Percentiles rank a stretch among this genome's conserved stretches.
Evolutionary conservation across 2,113 vertebrate species (phyloP).

Genomic region (Pachypanchax playfairii): DNA sequence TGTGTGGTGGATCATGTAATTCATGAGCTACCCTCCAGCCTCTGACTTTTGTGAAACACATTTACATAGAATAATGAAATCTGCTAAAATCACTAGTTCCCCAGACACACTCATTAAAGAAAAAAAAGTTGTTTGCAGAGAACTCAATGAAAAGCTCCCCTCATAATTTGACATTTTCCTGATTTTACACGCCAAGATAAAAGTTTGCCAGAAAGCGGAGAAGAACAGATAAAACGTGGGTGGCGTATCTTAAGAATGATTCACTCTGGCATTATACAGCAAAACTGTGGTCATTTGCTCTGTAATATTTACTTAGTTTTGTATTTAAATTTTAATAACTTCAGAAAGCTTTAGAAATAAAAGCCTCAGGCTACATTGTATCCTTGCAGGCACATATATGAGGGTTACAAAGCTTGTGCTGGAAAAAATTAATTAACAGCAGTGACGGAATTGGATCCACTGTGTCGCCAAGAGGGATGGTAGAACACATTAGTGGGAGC

Average conservation of each 20-base stretch:
- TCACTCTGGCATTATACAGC: constrained; percentile 4
- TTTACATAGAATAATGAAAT: constrained; percentile 63
- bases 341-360: constrained; percentile 28
- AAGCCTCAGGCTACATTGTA: constrained; percentile 21
- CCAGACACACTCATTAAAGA: constrained; percentile 28
- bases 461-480: constrained; percentile 21
- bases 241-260: not conserved
- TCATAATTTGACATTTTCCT: constrained; percentile 23
- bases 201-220: not conserved
- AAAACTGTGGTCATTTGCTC: not conserved
- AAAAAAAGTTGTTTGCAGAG: constrained; percentile 27
- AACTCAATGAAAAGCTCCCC: constrained; percentile 42
- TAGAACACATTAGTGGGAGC: constrained; percentile 21
- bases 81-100: constrained; percentile 55
- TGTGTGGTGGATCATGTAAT: constrained; percentile 45
- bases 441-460: constrained; percentile 16
- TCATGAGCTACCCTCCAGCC: constrained; percentile 48
- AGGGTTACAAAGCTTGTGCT: constrained; percentile 5
- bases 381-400: constrained; percentile 9
- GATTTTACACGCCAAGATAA: not conserved
- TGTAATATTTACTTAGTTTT: constrained; percentile 3
- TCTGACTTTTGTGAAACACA: constrained; percentile 44
- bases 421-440: constrained; percentile 15
- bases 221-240: not conserved
- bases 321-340: constrained; percentile 8